These are phyloP conservation scores for Lacerta bilineata DNA, from an alignment of 2,797 vertebrate genomes.

Conservation along the genomic window DNA sequence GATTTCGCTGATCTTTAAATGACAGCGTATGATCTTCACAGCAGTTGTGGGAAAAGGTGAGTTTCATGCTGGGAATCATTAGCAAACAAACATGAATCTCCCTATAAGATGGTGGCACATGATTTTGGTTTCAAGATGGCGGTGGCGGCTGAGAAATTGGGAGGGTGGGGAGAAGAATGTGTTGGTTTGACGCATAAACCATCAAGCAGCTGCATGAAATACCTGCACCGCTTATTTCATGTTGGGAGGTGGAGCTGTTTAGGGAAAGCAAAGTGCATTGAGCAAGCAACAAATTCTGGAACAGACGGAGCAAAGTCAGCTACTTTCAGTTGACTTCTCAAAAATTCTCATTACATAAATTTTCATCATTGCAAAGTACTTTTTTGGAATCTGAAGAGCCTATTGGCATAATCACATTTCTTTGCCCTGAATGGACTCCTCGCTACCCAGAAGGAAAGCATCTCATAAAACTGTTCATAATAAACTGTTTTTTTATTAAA, in stretches of 20 bases:
- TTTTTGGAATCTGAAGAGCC: neutral
- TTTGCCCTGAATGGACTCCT: neutral
- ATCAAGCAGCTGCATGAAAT: too few species aligned
- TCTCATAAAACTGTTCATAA: neutral
- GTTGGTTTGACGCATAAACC: too few species aligned
- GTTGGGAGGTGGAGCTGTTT: neutral
- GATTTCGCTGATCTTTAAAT: too few species aligned
- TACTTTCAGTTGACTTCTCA: neutral
- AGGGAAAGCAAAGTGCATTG: neutral
- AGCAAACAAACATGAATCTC: too few species aligned
- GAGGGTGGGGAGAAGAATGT: too few species aligned
- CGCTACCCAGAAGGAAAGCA: neutral
- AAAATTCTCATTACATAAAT: neutral
- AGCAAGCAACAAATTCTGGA: neutral
- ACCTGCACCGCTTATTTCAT: too few species aligned
- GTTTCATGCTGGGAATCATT: too few species aligned
- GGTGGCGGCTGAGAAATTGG: too few species aligned
- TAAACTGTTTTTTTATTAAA: neutral
- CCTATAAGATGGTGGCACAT: too few species aligned
- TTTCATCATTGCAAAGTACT: neutral
- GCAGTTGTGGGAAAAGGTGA: too few species aligned
- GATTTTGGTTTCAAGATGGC: too few species aligned
- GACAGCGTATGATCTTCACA: too few species aligned
- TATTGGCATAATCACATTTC: neutral
- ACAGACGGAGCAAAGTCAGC: neutral